A percentile compares a stretch with the other conserved stretches of the same genome.
Conservation (phyloP, 2,113 vertebrate genomes). For the Telmatochromis brichardi region DNA sequence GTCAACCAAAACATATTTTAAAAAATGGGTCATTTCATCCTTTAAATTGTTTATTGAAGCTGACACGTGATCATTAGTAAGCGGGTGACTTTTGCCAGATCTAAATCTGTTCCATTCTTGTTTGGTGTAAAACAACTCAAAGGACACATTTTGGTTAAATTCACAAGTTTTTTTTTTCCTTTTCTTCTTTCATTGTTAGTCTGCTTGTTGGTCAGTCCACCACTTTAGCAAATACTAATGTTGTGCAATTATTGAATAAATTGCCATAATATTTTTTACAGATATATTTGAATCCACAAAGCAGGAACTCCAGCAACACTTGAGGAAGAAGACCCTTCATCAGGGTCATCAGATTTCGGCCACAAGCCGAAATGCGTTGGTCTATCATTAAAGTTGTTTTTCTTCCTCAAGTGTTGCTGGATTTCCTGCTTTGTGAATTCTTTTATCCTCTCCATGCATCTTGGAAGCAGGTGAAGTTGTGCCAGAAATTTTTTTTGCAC, state of each 20-base stretch:
- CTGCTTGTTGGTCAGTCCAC: not conserved
- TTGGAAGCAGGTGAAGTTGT: too few species aligned
- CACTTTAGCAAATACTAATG: not conserved
- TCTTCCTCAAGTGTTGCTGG: too few species aligned
- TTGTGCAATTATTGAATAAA: not conserved
- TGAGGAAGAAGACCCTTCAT: too few species aligned
- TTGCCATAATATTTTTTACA: not conserved
- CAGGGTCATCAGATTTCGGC: too few species aligned
- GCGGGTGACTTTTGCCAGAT: not conserved
- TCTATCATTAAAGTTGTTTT: too few species aligned
- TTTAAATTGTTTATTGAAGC: conserved; percentile 17
- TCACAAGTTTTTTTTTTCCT: not conserved
- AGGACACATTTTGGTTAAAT: not conserved
- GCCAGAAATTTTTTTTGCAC: not conserved
- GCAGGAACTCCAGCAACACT: too few species aligned
- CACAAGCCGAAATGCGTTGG: too few species aligned
- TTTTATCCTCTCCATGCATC: too few species aligned
- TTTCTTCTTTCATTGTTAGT: not conserved
- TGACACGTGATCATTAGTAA: not conserved
- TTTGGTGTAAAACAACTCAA: not conserved
- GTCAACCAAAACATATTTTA: not conserved
- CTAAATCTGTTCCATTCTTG: not conserved
- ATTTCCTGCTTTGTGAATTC: too few species aligned
- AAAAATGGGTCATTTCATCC: not conserved
- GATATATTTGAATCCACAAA: not conserved